Percentiles rank a stretch among this genome's conserved stretches.
Evolutionary conservation across 2,113 vertebrate genomes (phyloP).

Genomic region (Albula glossodonta): DNA sequence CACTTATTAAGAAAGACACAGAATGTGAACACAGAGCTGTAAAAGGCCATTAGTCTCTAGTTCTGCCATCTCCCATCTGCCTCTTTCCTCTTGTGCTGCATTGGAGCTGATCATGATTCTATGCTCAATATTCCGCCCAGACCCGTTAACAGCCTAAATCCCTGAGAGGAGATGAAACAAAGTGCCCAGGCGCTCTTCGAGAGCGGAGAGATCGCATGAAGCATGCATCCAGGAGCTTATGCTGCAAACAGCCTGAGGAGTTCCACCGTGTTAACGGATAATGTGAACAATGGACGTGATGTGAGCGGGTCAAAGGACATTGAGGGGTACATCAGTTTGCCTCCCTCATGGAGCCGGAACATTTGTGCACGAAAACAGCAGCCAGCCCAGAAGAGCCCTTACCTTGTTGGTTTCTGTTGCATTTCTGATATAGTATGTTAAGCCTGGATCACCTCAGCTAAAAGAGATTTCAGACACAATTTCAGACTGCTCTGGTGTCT

Average conservation of each 20-base stretch:
- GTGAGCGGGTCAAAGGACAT: not conserved
- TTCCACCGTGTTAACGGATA: not conserved
- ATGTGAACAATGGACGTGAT: not conserved
- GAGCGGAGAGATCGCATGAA: not conserved
- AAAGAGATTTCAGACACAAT: not conserved
- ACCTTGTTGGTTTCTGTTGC: not conserved
- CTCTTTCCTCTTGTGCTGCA: not conserved
- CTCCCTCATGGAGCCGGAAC: not conserved
- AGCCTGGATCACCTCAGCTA: no score
- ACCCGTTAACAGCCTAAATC: not conserved
- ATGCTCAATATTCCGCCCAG: not conserved
- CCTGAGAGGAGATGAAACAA: not conserved
- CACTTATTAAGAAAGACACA: not conserved
- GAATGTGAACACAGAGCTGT: not conserved
- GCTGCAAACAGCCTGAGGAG: not conserved
- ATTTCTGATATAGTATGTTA: not conserved
- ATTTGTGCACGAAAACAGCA: not conserved
- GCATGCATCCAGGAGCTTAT: not conserved
- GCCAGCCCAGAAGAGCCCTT: not conserved
- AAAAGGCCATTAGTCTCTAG: not conserved
- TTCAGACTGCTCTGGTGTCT: constrained; percentile 30
- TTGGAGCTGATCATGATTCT: not conserved
- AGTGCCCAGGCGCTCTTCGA: not conserved
- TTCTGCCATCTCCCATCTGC: not conserved
- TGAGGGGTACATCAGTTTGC: not conserved